A percentile compares a stretch with the other conserved stretches of the same genome.
Conservation (phyloP, 2,797 vertebrate species). For the Typhlichthys subterraneus region DNA sequence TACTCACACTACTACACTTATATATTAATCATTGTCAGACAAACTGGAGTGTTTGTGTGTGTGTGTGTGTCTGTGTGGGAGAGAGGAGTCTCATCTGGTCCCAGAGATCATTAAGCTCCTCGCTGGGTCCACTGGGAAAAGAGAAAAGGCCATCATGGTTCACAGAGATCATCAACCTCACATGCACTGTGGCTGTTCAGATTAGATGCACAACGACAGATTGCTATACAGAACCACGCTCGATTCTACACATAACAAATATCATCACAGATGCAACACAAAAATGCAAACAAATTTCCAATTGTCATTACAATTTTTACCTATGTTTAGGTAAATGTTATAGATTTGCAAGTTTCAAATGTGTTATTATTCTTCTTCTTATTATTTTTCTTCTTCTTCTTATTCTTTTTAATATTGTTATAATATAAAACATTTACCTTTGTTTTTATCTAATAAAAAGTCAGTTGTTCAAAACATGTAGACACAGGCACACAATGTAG, state of each 20-base stretch:
- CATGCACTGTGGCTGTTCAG: conserved; percentile 19
- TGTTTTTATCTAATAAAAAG: too few relatives aligned
- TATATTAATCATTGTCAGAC: not conserved
- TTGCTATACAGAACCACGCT: not conserved
- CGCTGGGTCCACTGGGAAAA: conserved; percentile 34
- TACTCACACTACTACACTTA: not conserved
- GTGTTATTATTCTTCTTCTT: too few relatives aligned
- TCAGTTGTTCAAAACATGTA: conserved; percentile 2
- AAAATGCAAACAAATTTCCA: too few relatives aligned
- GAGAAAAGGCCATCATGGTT: conserved; percentile 51
- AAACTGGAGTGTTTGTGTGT: conserved; percentile 9
- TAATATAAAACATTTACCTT: too few relatives aligned
- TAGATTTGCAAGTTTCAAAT: too few relatives aligned
- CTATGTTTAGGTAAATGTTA: too few relatives aligned
- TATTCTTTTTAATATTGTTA: too few relatives aligned
- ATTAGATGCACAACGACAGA: conserved; percentile 4
- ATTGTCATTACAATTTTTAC: too few relatives aligned
- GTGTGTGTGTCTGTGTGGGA: conserved; percentile 24
- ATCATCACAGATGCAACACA: too few relatives aligned
- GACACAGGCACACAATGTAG: conserved; percentile 11
- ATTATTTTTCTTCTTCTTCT: too few relatives aligned
- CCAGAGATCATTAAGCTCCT: conserved; percentile 60
- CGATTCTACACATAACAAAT: too few relatives aligned
- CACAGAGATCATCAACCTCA: conserved; percentile 50
- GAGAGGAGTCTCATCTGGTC: conserved; percentile 58